Percentiles rank a stretch among this genome's conserved stretches.
phyloP scores from a whole-genome alignment of 2,113 vertebrate genomes.

The Conger conger region DNA sequence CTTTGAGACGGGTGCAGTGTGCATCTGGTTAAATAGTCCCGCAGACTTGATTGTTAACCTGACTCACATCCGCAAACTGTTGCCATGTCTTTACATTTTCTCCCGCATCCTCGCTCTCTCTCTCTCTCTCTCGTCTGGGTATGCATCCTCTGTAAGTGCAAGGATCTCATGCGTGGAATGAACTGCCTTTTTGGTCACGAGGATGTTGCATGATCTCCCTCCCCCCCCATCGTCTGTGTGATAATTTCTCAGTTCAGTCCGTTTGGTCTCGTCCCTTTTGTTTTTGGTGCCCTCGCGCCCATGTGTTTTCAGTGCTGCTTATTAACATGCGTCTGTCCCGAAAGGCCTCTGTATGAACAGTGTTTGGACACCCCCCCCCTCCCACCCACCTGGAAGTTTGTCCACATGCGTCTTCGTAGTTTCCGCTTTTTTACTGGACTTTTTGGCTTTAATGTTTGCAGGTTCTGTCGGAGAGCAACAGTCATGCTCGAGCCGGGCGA shows the following conservation, averaged over 20 bases:
- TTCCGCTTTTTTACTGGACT: conserved; percentile 42
- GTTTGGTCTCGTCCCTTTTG: conserved; percentile 44
- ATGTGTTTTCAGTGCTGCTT: conserved; percentile 78
- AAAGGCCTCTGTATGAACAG: conserved; percentile 67
- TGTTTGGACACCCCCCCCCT: conserved; percentile 44
- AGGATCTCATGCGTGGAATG: conserved; percentile 76
- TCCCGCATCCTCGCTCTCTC: conserved; percentile 56
- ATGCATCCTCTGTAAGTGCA: conserved; percentile 73
- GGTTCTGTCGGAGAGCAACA: conserved; percentile 82
- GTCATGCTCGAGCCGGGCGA: conserved; percentile 73
- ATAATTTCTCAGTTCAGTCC: conserved; percentile 8
- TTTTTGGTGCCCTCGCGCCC: conserved; percentile 75
- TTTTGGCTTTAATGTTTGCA: conserved; percentile 46
- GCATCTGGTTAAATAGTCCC: conserved; percentile 70
- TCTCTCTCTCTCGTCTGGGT: conserved; percentile 68
- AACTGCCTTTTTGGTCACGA: conserved; percentile 69
- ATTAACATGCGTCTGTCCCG: conserved; percentile 81
- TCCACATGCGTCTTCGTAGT: conserved; percentile 22
- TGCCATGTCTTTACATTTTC: conserved; percentile 65
- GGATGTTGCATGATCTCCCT: conserved; percentile 79
- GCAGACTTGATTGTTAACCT: conserved; percentile 60
- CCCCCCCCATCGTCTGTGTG: conserved; percentile 52
- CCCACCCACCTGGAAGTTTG: background rate
- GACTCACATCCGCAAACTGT: conserved; percentile 47
- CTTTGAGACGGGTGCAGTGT: conserved; percentile 76